Base-by-base conservation (phyloP, 1,140 invertebrate species). In the Anastrepha ludens region DNA sequence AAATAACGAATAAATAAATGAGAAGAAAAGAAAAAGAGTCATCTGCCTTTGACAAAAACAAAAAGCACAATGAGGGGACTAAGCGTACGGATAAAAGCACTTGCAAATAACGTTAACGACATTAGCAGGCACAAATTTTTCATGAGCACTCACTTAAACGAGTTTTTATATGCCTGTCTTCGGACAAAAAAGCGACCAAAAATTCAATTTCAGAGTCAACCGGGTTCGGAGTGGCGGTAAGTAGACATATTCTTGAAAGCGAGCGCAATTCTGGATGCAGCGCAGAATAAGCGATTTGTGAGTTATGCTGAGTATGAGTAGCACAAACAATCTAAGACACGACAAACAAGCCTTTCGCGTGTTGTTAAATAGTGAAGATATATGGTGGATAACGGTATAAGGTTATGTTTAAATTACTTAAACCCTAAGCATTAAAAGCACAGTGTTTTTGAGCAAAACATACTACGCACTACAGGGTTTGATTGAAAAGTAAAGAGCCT, bases 121-220 rank as follows among this genome's bases (percentile, higher is more conserved):
- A 81, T 81, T 81, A 81, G 47, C 74, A 81, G 74, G 74, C 74
- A n/a, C 41, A 55, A 81, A 81, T 55, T 81, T 58, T 81, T 55
- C 74, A 81, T 47, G 47, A 55, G 47, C 74, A 50, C 20, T 44
- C 60, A 62, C 4, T 17, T 17, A 62, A 62, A 62, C n/a, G 15
- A 5, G 15, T 62, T 3, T n/a, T 5, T 62, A 17, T 62, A 62
- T 62, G n/a, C 60, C 5, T 17, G 15, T 13, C 1, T 62, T 5
- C 41, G 9, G 3, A 74, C 11, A 13, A 81, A 74, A 81, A 7
- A 9, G 50, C 50, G 9, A 7, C 0, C 50, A 55, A 9, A 55
- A 55, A 55, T 5, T 55, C 50, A 55, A 55, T 55, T 55, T 55
- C 50, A 0, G 50, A 55, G 50, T 55, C 9, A 9, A 9, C 5